A percentile compares a stretch with the other conserved stretches of the same genome.
Evolutionary conservation across 2,888 invertebrate species (phyloP).

Genomic region (Tetramorium bicarinatum): DNA sequence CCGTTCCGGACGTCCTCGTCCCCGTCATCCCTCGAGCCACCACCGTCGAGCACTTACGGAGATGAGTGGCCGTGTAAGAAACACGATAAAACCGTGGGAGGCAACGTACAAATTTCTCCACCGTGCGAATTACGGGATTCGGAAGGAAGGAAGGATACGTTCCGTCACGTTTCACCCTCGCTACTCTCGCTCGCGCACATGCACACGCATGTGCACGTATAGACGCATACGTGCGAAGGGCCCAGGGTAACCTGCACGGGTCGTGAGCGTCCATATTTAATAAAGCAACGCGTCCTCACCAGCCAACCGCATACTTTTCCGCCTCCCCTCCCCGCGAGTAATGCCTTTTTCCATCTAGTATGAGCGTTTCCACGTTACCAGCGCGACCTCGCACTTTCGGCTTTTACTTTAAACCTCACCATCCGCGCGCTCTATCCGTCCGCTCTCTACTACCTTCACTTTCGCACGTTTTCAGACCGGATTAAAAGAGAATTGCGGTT

Average conservation of each 20-base stretch:
- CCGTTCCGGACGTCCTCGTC: conserved; percentile 42
- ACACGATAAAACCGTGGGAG: conserved; percentile 55
- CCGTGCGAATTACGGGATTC: conserved; percentile 53
- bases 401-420: conserved; percentile 44
- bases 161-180: conserved; percentile 52
- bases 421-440: conserved; percentile 23
- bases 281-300: conserved; percentile 52
- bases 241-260: conserved; percentile 4
- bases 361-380: conserved; percentile 32
- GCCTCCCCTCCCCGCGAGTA: background rate
- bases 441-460: conserved; percentile 31
- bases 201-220: background rate
- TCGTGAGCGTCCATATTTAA: conserved; percentile 57
- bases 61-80: conserved; percentile 58
- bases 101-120: conserved; percentile 54
- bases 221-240: background rate
- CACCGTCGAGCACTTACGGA: conserved; percentile 52
- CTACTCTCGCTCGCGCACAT: background rate
- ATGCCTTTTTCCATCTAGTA: conserved; percentile 46
- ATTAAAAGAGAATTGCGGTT: conserved; percentile 40
- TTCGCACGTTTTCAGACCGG: conserved; percentile 31
- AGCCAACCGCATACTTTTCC: conserved; percentile 48
- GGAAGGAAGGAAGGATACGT: conserved; percentile 57
- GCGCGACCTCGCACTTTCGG: conserved; percentile 49
- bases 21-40: conserved; percentile 32